These are phyloP conservation scores for Leptonema lineaticorne DNA, from an alignment of 1,140 invertebrate species.

Conservation along the genomic window DNA sequence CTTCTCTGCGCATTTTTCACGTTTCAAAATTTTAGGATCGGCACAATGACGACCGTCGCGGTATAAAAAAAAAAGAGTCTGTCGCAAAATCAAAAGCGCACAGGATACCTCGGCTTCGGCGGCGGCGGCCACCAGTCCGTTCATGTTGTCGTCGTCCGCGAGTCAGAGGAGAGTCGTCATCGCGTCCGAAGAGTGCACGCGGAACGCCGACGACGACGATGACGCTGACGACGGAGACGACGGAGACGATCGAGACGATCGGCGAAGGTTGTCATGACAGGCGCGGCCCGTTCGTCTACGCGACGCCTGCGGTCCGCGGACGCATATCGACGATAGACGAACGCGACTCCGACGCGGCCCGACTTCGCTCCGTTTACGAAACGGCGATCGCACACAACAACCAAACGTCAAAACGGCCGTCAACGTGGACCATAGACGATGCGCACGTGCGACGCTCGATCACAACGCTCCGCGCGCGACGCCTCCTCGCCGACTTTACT, in stretches of 20 bases:
- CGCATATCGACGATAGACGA: not conserved
- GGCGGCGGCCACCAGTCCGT: constrained; percentile 59
- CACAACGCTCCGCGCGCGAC: not conserved
- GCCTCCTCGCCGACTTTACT: not conserved
- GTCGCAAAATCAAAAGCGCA: too few relatives aligned
- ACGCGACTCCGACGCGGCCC: not conserved
- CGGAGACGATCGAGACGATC: not conserved
- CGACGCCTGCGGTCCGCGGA: not conserved
- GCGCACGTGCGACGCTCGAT: constrained; percentile 3
- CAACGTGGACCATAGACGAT: constrained; percentile 28
- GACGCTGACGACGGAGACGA: not conserved
- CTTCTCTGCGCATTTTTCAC: too few relatives aligned
- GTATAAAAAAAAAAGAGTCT: too few relatives aligned
- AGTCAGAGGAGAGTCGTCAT: not conserved
- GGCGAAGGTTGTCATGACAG: not conserved
- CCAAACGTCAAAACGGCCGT: constrained; percentile 39
- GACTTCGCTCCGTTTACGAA: not conserved
- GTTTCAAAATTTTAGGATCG: too few relatives aligned
- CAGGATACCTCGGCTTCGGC: constrained; percentile 55
- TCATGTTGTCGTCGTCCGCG: constrained; percentile 50
- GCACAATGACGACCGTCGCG: too few relatives aligned
- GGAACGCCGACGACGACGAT: not conserved
- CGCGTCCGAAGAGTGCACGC: not conserved
- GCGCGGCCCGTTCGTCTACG: not conserved
- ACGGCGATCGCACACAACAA: constrained; percentile 30